These are phyloP conservation scores for Clarias batrachus DNA, from an alignment of 2,113 vertebrate genomes.

Conservation along the genomic window DNA sequence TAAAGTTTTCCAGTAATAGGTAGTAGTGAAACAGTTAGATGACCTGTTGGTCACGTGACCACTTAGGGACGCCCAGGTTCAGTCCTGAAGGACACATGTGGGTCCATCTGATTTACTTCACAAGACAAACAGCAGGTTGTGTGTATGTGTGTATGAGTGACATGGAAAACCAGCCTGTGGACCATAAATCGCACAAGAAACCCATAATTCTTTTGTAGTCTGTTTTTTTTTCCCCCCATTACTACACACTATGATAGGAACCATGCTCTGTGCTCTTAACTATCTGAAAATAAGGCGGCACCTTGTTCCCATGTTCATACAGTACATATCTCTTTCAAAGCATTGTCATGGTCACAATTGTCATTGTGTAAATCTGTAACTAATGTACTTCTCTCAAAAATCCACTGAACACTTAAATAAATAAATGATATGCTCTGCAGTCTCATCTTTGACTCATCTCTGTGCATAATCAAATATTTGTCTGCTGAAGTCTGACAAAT, in stretches of 20 bases:
- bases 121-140: neutral
- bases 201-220: neutral
- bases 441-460: slow-evolving; percentile 35
- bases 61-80: neutral
- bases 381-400: slow-evolving; percentile 7
- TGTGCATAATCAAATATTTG: slow-evolving; percentile 29
- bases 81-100: neutral
- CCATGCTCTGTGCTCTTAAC: neutral
- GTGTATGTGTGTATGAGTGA: neutral
- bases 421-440: slow-evolving; percentile 1
- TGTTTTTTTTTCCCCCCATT: neutral
- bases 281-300: neutral
- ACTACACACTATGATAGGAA: neutral
- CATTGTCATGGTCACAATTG: neutral
- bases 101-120: neutral
- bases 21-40: neutral
- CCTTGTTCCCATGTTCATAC: neutral
- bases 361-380: slow-evolving; percentile 6
- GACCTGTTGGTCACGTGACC: neutral
- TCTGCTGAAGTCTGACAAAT: slow-evolving; percentile 17
- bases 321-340: neutral
- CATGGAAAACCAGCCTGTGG: neutral
- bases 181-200: neutral
- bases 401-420: neutral
- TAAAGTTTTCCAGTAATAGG: neutral